A percentile compares a stretch with the other conserved stretches of the same genome.
phyloP scores from a whole-genome alignment of 2,888 invertebrate species.

The Linnaemya tessellans region DNA sequence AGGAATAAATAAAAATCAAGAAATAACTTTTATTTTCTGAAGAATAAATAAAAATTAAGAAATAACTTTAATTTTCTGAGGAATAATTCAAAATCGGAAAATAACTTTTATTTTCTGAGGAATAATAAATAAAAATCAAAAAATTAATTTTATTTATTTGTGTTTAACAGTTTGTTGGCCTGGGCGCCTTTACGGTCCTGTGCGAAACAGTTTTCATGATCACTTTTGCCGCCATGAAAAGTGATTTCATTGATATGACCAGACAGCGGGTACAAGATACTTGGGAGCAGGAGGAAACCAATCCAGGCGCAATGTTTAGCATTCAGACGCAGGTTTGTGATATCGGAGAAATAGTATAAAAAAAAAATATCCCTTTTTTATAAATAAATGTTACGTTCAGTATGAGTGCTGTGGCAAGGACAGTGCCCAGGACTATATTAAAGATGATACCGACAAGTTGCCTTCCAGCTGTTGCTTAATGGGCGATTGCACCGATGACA shows the following conservation, averaged over 20 bases:
- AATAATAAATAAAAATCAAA: no score
- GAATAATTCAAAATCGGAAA: no score
- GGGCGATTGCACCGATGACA: constrained; percentile 76
- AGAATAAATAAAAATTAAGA: no score
- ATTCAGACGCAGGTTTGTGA: constrained; percentile 75
- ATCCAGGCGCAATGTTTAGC: constrained; percentile 76
- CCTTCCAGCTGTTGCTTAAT: constrained; percentile 78
- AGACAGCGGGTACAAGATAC: constrained; percentile 75
- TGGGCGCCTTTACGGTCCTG: constrained; percentile 70
- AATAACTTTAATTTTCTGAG: no score
- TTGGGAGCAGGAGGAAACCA: constrained; percentile 74
- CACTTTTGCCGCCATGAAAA: constrained; percentile 75
- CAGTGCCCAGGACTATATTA: constrained; percentile 78
- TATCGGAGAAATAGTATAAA: no score
- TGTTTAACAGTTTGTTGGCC: constrained; percentile 70
- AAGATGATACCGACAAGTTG: constrained; percentile 74
- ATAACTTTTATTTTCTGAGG: no score
- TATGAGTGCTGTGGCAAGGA: constrained; percentile 78
- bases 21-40: no score
- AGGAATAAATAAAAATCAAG: no score
- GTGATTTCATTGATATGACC: constrained; percentile 74
- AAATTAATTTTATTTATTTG: not conserved
- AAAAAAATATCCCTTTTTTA: no score
- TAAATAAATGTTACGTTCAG: no score
- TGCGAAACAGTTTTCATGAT: constrained; percentile 76